Evolutionary conservation across 2,888 invertebrate species (phyloP).

Genomic region (Gryllus longicercus): DNA sequence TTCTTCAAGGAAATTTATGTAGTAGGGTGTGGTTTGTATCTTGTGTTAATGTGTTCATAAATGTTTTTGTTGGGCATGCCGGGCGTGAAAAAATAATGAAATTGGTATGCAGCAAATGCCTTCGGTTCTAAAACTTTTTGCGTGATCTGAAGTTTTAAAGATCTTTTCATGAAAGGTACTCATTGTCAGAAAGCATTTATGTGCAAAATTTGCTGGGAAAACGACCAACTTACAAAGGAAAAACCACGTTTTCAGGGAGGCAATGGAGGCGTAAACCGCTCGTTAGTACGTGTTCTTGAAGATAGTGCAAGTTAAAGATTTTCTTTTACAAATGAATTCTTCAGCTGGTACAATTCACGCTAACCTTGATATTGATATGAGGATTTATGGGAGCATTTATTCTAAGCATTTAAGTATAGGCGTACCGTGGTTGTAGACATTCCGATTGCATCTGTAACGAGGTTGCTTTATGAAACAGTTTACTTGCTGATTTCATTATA

Average conservation of each 20-base stretch:
- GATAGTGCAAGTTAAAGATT: background rate
- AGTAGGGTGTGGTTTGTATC: conserved; percentile 10
- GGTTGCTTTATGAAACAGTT: no score
- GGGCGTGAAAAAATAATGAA: background rate
- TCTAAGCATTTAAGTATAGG: background rate
- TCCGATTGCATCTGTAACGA: no score
- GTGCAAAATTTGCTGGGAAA: no score
- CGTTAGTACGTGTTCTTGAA: background rate
- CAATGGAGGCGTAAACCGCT: conserved; percentile 24
- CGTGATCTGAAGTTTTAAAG: no score
- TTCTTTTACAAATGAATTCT: background rate
- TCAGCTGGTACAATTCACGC: no score
- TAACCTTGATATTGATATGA: background rate
- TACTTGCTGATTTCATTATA: no score
- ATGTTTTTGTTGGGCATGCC: background rate
- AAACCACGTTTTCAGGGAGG: conserved; percentile 22
- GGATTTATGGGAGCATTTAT: background rate
- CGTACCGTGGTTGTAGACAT: background rate
- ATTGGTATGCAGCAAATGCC: background rate
- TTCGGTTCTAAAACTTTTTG: background rate
- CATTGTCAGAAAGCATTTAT: no score
- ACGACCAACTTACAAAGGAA: background rate
- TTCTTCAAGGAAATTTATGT: background rate
- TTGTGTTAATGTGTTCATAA: background rate
- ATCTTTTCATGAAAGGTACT: no score